Conservation (phyloP, 2,113 vertebrate species). For the Pangasianodon hypophthalmus region DNA sequence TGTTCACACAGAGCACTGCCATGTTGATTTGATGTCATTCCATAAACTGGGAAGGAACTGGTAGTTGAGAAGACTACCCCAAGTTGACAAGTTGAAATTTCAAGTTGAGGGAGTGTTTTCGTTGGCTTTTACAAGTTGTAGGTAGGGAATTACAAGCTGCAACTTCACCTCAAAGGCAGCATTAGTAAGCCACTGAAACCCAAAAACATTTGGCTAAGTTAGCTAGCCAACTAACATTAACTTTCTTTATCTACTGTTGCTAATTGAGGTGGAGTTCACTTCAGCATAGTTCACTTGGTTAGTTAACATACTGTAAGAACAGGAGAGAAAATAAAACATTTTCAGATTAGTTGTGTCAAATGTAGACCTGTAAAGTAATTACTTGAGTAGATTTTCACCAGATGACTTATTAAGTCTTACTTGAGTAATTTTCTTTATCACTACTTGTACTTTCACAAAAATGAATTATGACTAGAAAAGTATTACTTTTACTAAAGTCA, state of each 20-base stretch:
- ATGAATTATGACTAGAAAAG: neutral
- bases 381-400: neutral
- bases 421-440: neutral
- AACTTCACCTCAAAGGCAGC: neutral
- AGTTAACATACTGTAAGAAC: neutral
- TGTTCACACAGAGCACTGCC: neutral
- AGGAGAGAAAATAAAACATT: neutral
- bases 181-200: neutral
- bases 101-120: neutral
- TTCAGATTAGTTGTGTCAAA: neutral
- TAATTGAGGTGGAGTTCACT: neutral
- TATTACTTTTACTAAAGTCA: neutral
- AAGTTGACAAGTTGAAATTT: neutral
- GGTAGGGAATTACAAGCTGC: neutral
- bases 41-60: neutral
- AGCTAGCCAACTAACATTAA: too few relatives aligned
- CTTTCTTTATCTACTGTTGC: too few relatives aligned
- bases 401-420: neutral
- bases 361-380: neutral
- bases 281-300: neutral
- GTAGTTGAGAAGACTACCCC: neutral
- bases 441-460: neutral
- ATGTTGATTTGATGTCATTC: neutral
- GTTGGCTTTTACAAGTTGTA: neutral
- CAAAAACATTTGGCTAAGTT: neutral